phyloP scores from a whole-genome alignment of 2,888 invertebrate species.

The Melanostoma scalare region DNA sequence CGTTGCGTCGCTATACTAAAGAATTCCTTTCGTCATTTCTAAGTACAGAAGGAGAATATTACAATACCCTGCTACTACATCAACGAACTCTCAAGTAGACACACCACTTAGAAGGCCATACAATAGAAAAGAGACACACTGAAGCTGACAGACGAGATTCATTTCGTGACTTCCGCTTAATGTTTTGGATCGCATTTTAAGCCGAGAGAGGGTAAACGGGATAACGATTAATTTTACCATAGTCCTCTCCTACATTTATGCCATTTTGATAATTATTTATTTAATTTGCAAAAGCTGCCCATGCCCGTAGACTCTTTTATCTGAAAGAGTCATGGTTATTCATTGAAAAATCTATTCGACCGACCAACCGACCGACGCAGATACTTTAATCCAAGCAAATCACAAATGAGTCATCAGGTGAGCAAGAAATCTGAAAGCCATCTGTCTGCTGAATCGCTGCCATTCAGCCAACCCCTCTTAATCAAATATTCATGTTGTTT shows the following conservation, averaged over 20 bases:
- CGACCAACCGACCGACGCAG: not conserved
- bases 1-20: not conserved
- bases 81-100: constrained; percentile 42
- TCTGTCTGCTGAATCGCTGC: constrained; percentile 44
- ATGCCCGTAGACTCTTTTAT: no score
- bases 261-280: no score
- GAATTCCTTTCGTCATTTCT: constrained; percentile 48
- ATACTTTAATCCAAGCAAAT: constrained; percentile 28
- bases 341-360: not conserved
- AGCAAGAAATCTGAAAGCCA: constrained; percentile 50
- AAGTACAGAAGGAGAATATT: constrained; percentile 52
- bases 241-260: no score
- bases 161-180: constrained; percentile 60
- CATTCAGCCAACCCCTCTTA: constrained; percentile 53
- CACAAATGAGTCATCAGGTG: constrained; percentile 56
- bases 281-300: not conserved
- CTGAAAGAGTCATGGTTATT: constrained; percentile 21
- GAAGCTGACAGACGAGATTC: constrained; percentile 37
- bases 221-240: constrained; percentile 8
- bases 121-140: not conserved
- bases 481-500: constrained; percentile 42
- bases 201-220: not conserved
- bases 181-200: constrained; percentile 47
- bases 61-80: constrained; percentile 17
- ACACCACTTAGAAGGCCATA: not conserved